A percentile compares a stretch with the other conserved stretches of the same genome.
phyloP scores from a whole-genome alignment of 2,888 invertebrate genomes.

The Drosophila mayaguana region DNA sequence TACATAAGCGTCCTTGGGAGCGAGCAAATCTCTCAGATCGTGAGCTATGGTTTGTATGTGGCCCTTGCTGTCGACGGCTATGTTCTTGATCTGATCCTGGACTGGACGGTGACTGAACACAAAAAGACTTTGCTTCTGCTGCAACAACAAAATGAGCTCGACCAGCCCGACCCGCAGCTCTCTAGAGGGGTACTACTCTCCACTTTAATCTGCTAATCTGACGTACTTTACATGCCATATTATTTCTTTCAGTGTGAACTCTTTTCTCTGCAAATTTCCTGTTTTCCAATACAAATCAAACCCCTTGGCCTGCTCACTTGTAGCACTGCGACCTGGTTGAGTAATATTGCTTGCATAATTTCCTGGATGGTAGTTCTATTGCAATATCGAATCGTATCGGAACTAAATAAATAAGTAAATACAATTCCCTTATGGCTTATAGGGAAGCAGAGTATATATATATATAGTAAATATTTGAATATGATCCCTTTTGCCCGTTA shows the following conservation, averaged over 20 bases:
- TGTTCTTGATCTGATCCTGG: constrained; percentile 26
- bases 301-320: constrained; percentile 30
- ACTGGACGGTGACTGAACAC: constrained; percentile 16
- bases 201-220: not conserved
- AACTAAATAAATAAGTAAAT: not conserved
- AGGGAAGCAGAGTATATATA: too few species aligned
- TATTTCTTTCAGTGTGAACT: constrained; percentile 47
- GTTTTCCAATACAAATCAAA: constrained; percentile 22
- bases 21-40: not conserved
- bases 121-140: constrained; percentile 19
- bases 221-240: not conserved
- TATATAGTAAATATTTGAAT: too few species aligned
- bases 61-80: constrained; percentile 10
- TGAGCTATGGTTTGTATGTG: constrained; percentile 3
- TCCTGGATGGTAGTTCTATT: constrained; percentile 44
- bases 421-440: too few species aligned
- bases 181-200: constrained; percentile 26
- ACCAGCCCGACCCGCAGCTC: not conserved
- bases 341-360: constrained; percentile 25
- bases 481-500: too few species aligned
- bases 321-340: constrained; percentile 39
- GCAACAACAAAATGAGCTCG: not conserved
- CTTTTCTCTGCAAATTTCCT: constrained; percentile 37
- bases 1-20: constrained; percentile 6
- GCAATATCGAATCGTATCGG: constrained; percentile 26